Evolutionary conservation across 2,888 invertebrate genomes (phyloP), one percentile per base, ranked within the genome.

Genomic region (Drosophila stalkeri): DNA sequence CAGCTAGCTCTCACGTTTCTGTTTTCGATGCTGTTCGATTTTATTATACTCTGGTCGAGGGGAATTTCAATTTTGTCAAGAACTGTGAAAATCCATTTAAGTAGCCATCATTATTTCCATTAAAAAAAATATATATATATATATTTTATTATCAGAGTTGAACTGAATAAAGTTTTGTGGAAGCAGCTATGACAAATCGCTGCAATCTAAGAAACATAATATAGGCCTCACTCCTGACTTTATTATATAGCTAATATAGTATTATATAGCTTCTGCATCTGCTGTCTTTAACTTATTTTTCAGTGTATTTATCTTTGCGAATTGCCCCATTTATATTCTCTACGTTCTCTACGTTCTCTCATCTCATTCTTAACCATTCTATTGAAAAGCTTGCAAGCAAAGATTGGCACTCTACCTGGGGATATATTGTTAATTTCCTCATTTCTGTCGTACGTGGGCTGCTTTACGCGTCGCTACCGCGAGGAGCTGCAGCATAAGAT

Each of bases 381-480:
- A 20, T 47, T 39, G 35, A 41, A 63, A 64, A 95, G 95, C 80
- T 95, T 97, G 72, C 96, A 95, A 85, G 94, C 94, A 77, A 96
- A 97, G 55, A 96, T 96, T 61, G 94, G 95, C 59, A 97, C 97
- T 78, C 94, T 99, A 68, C 98, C 98, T 3, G 99, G 99, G n/a
- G 98, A 99, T 91, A 96, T 98, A 61, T 94, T 99, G 12, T 93
- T 99, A 72, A 96, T 98, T 63, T 97, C 98, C 11, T 98, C 98
- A 11, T 99, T 99, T 93, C 96, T 99, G 64, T 99, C 98, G 0
- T 99, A 99, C 93, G 97, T 98, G 62, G 99, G 99, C 27, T 98
- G 98, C 92, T 99, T 99, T 93, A 98, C 97, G 66, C 96, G 97
- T 83, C 95, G 95, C 70, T 99, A 98, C 91, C 94, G 99, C 60